Evolutionary conservation across 2,797 vertebrate species (phyloP), one percentile per base, ranked within the genome.

Genomic region (Malurus leucopterus): DNA sequence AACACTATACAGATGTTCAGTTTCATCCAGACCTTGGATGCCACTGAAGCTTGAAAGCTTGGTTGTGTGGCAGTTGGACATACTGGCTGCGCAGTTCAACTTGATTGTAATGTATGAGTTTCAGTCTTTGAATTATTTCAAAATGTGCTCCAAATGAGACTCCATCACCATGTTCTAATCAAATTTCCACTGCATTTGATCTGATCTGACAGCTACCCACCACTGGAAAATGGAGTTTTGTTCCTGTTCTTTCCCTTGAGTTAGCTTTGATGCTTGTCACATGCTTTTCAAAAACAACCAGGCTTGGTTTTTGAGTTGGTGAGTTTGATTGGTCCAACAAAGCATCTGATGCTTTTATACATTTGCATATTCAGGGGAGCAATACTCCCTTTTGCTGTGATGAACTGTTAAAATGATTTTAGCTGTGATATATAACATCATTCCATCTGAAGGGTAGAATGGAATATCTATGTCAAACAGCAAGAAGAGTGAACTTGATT

Each of bases 221-320:
- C 20, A 21, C 41, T 88, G 81, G 68, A 90, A 83, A 65, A 80
- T 22, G 18, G 41, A 53, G 40, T 89, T 88, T 81, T 90, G 68
- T 81, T 94, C 51, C 30, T 65, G 10, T 78, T 90, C 30, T 30
- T 89, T 65, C 58, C 30, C 34, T 53, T 84, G 34, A 73, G 43
- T 73, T 85, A 50, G 23, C 46, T 90, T 88, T 70, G 77, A 49
- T 84, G 67, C 41, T 81, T 86, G 68, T 86, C 71, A 38, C 11
- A 15, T 4, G 34, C 26, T 27, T 92, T 90, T 91, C 84, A 75
- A 65, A 89, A 81, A 19, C 38, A 75, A 49, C 78, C 84, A 81
- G 36, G 19, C 55, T 70, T 69, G 11, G 34, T 86, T 89, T 74
- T 88, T 21, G n/a, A 67, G 19, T 53, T 70, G n/a, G 3, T n/a